These are phyloP conservation scores for Falco punctatus DNA, from an alignment of 2,113 vertebrate genomes.

Conservation along the genomic window DNA sequence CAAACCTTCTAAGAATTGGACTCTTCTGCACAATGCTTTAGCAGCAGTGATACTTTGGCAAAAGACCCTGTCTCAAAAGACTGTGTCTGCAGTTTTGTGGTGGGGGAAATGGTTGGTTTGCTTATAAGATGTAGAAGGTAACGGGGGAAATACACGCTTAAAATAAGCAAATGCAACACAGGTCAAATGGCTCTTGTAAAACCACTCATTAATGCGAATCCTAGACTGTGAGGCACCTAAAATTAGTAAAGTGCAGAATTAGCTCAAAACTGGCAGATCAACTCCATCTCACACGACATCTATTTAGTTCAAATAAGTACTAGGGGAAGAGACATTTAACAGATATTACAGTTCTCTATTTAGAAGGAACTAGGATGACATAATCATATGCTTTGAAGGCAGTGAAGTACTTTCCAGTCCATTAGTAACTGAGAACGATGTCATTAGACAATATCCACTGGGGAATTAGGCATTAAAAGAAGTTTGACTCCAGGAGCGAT, in stretches of 20 bases:
- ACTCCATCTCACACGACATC: not conserved
- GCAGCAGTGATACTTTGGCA: not conserved
- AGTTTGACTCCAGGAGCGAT: not conserved
- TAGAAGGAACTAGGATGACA: constrained; percentile 30
- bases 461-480: constrained; percentile 13
- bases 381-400: constrained; percentile 40
- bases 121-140: not conserved
- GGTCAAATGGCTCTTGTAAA: constrained; percentile 35
- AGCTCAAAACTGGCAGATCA: constrained; percentile 25
- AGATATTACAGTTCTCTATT: constrained; percentile 29
- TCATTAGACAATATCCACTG: constrained; percentile 15
- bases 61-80: not conserved
- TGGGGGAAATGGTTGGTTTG: accelerated
- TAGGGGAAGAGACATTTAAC: constrained; percentile 19
- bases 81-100: not conserved
- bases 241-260: constrained; percentile 34
- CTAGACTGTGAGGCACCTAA: constrained; percentile 52
- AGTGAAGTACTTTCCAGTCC: constrained; percentile 34
- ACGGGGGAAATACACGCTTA: not conserved
- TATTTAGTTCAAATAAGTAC: not conserved
- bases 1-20: not conserved
- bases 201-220: not conserved
- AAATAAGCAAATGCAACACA: not conserved
- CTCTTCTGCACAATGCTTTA: not conserved
- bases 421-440: constrained; percentile 46